Evolutionary conservation across 2,113 vertebrate genomes (phyloP).

Genomic region (Psophia crepitans): DNA sequence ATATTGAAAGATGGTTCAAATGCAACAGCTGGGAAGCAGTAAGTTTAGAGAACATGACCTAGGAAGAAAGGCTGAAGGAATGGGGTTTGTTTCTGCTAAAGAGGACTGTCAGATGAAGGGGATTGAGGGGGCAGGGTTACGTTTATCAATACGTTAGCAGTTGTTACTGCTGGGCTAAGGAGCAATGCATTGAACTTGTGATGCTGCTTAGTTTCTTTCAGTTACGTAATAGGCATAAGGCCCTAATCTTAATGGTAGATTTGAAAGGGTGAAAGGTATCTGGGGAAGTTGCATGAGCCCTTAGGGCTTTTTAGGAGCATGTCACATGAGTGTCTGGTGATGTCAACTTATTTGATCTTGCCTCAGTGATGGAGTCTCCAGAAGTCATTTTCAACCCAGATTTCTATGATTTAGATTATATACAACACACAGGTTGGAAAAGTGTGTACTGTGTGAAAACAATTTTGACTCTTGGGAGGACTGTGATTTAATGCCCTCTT

Average conservation of each 20-base stretch:
- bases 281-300: background rate
- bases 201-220: background rate
- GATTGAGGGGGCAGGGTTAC: background rate
- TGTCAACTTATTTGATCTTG: background rate
- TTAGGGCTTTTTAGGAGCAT: background rate
- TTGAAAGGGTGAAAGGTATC: background rate
- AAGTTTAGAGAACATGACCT: background rate
- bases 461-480: background rate
- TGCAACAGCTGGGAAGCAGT: background rate
- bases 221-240: background rate
- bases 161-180: background rate
- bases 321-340: background rate
- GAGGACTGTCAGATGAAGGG: background rate
- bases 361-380: background rate
- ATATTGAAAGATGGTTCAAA: background rate
- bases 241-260: background rate
- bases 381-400: background rate
- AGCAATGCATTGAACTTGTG: background rate
- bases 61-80: background rate
- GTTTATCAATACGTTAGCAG: rapidly evolving
- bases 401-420: background rate
- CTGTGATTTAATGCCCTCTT: background rate
- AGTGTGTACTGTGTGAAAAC: background rate
- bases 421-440: background rate
- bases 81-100: background rate